A percentile compares a stretch with the other conserved stretches of the same genome.
Evolutionary conservation across 1,140 invertebrate species (phyloP).

Genomic region (Eubasilissa regina): DNA sequence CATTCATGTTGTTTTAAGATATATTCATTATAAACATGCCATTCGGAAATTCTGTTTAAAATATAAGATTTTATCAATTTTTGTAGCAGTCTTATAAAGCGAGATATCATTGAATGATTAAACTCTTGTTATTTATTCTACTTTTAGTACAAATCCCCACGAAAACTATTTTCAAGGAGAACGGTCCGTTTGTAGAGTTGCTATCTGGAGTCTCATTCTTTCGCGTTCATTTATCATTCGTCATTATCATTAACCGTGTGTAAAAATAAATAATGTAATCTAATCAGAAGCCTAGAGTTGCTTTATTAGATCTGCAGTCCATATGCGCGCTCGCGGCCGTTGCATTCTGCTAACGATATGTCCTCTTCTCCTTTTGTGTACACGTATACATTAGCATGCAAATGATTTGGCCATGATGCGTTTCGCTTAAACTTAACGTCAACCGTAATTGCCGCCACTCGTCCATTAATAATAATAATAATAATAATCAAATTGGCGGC

Average conservation of each 20-base stretch:
- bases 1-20: too few relatives aligned
- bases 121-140: too few relatives aligned
- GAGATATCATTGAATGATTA: too few relatives aligned
- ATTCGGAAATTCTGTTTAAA: too few relatives aligned
- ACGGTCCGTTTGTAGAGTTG: neutral
- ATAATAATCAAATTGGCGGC: slow-evolving; percentile 7
- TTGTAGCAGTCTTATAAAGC: too few relatives aligned
- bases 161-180: neutral
- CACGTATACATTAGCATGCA: slow-evolving; percentile 1
- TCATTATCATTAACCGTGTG: neutral
- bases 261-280: neutral
- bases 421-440: slow-evolving; percentile 30
- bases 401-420: slow-evolving; percentile 17
- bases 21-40: too few relatives aligned
- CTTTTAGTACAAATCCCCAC: too few relatives aligned
- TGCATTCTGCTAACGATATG: slow-evolving; percentile 5
- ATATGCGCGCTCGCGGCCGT: neutral
- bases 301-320: slow-evolving; percentile 2
- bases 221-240: slow-evolving; percentile 1
- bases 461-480: slow-evolving; percentile 22
- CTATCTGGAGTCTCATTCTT: neutral
- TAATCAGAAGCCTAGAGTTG: slow-evolving; percentile 1
- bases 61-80: too few relatives aligned
- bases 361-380: neutral
- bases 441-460: neutral